These are phyloP conservation scores for Enteromius treurensis DNA, from an alignment of 2,797 vertebrate genomes.

Conservation along the genomic window DNA sequence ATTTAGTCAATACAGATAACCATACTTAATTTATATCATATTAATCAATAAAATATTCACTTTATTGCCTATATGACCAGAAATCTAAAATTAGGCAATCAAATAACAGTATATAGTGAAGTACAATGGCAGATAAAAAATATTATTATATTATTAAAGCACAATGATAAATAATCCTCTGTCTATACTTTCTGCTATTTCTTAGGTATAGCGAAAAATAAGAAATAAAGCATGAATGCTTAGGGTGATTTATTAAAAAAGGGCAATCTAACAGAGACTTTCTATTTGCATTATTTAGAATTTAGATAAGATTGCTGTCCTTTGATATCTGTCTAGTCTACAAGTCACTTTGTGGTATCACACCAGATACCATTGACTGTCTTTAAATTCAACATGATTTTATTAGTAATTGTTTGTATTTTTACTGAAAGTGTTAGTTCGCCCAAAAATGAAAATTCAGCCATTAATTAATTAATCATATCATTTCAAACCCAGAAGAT, in stretches of 20 bases:
- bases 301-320: neutral
- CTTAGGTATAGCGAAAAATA: neutral
- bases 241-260: neutral
- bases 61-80: neutral
- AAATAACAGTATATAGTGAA: neutral
- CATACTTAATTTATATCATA: neutral
- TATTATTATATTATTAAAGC: too few relatives aligned
- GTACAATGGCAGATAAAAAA: neutral
- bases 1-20: neutral
- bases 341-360: neutral
- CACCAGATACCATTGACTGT: neutral
- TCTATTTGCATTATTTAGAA: neutral
- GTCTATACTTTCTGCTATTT: neutral
- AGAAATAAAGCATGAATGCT: neutral
- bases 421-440: too few relatives aligned
- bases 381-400: neutral
- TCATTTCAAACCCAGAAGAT: too few relatives aligned
- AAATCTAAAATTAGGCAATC: neutral
- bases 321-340: neutral
- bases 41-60: neutral
- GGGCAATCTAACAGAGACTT: neutral
- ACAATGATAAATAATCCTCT: neutral
- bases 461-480: too few relatives aligned
- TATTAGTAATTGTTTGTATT: neutral
- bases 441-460: too few relatives aligned